These are phyloP conservation scores for Gasterosteus aculeatus DNA, from an alignment of 2,113 vertebrate genomes.

Conservation along the genomic window DNA sequence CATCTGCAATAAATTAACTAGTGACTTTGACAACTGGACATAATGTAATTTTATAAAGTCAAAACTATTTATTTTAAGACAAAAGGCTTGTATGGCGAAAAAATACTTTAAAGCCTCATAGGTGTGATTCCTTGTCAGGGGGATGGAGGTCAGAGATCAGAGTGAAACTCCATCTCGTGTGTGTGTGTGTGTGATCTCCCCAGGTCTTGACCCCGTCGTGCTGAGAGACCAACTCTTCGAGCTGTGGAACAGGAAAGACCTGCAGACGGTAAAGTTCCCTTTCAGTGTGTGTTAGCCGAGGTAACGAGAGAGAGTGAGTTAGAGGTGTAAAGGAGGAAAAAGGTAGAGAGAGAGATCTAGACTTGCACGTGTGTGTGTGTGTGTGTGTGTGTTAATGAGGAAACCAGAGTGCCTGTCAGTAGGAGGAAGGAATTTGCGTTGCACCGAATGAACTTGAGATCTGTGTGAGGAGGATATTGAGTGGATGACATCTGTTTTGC, in stretches of 20 bases:
- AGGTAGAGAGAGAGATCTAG: slow-evolving; percentile 4
- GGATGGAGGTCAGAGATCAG: slow-evolving; percentile 55
- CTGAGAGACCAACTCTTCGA: slow-evolving; percentile 73
- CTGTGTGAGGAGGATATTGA: slow-evolving; percentile 73
- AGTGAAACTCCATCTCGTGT: slow-evolving; percentile 56
- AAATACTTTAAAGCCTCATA: neutral
- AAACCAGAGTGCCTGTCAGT: slow-evolving; percentile 72
- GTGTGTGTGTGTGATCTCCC: slow-evolving; percentile 33
- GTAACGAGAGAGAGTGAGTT: neutral
- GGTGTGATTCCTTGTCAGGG: slow-evolving; percentile 44
- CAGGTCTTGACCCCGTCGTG: slow-evolving; percentile 74
- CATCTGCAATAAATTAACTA: neutral
- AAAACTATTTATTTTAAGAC: neutral
- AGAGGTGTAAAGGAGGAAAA: no score
- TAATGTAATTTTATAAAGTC: neutral
- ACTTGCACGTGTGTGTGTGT: slow-evolving; percentile 18
- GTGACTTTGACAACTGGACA: neutral
- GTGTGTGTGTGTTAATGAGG: slow-evolving; percentile 64
- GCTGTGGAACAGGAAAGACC: slow-evolving; percentile 76
- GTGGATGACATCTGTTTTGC: slow-evolving; percentile 76
- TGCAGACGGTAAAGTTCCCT: slow-evolving; percentile 76
- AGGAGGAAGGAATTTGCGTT: slow-evolving; percentile 76
- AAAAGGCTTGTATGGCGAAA: neutral
- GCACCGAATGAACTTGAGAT: slow-evolving; percentile 78
- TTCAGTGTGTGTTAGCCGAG: slow-evolving; percentile 40